Conservation (phyloP, 2,888 invertebrate species). For the Papilio gigon region DNA sequence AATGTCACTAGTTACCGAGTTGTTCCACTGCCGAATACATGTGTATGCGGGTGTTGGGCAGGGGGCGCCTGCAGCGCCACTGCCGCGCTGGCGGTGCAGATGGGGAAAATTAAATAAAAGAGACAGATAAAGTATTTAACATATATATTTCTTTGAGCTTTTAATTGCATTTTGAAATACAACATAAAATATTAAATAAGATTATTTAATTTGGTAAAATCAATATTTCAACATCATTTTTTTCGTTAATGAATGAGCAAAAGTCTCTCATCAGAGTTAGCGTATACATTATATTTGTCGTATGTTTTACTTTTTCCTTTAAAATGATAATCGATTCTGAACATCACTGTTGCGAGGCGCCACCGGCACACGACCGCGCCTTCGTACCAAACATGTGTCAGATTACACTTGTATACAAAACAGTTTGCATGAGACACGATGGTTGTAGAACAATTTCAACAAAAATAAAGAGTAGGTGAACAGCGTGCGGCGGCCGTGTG, state of each 20-base stretch:
- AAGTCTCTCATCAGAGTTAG: slow-evolving; percentile 84
- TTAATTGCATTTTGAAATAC: slow-evolving; percentile 92
- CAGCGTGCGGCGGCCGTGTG: slow-evolving; percentile 37
- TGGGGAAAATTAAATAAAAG: slow-evolving; percentile 67
- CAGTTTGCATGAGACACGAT: too few species aligned
- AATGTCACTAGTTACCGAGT: too few species aligned
- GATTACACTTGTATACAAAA: slow-evolving; percentile 1
- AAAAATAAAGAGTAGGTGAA: slow-evolving; percentile 18
- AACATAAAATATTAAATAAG: slow-evolving; percentile 92
- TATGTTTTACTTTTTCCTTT: slow-evolving; percentile 81
- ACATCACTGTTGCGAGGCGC: slow-evolving; percentile 45
- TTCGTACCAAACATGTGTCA: slow-evolving; percentile 4
- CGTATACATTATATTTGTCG: slow-evolving; percentile 90
- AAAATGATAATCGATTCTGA: slow-evolving; percentile 82
- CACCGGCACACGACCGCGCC: slow-evolving; percentile 43
- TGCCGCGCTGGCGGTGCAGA: background rate
- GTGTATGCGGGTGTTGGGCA: too few species aligned
- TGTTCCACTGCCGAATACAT: too few species aligned
- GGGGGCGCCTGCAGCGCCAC: too few species aligned
- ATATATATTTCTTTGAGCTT: slow-evolving; percentile 94
- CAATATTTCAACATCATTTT: slow-evolving; percentile 84
- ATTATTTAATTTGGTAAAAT: slow-evolving; percentile 89
- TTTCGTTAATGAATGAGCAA: slow-evolving; percentile 83
- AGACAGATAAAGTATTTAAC: slow-evolving; percentile 85
- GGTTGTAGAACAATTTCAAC: slow-evolving; percentile 19